phyloP scores from a whole-genome alignment of 2,797 vertebrate genomes.

The Pangasius krempfi region DNA sequence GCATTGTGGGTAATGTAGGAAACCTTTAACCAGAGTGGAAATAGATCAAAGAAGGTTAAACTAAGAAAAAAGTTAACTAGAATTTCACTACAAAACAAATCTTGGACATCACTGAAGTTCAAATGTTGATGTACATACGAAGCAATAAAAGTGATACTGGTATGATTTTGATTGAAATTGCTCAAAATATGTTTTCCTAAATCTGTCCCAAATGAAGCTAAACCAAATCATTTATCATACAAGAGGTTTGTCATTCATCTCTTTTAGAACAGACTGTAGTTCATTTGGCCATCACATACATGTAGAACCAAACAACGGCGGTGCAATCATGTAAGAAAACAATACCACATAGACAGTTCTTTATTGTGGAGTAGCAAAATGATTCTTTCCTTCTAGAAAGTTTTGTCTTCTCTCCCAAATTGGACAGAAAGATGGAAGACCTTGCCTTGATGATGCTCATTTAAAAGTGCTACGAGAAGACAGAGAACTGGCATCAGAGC shows the following conservation, averaged over 20 bases:
- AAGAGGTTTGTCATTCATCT: not conserved
- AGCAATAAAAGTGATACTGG: not conserved
- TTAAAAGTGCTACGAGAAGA: constrained; percentile 21
- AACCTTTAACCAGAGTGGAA: not conserved
- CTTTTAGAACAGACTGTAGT: not conserved
- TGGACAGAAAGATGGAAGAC: constrained; percentile 34
- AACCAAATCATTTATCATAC: not conserved
- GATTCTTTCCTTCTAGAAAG: not conserved
- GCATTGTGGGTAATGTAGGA: not conserved
- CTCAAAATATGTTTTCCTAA: not conserved
- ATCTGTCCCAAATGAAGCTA: not conserved
- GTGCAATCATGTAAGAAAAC: not conserved
- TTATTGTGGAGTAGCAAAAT: not conserved
- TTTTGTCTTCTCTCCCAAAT: not conserved
- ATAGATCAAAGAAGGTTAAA: not conserved
- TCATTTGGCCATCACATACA: not conserved
- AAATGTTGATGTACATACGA: not conserved
- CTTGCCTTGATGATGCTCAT: constrained; percentile 6
- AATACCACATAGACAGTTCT: not conserved
- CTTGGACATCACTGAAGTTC: not conserved
- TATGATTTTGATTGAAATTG: not conserved
- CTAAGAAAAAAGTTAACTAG: not conserved
- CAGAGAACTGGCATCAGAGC: not conserved
- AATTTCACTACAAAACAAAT: not conserved
- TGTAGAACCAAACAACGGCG: not conserved